These are phyloP conservation scores for Ceyx melanurus DNA, from an alignment of 2,113 vertebrate species.

Conservation along the genomic window DNA sequence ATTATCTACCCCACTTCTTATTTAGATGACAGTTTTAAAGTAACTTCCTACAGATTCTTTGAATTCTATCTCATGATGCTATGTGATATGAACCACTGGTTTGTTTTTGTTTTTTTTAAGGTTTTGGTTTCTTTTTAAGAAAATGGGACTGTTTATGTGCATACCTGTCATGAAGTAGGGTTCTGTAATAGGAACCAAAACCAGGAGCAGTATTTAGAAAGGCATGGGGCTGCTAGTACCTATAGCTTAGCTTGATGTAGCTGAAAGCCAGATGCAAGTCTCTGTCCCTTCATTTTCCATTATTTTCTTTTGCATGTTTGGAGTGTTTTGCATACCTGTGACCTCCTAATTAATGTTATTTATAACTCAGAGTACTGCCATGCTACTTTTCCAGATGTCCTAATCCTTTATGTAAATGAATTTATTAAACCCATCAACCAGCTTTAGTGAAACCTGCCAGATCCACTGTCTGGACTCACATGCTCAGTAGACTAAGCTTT, in stretches of 20 bases:
- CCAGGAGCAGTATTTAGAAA: neutral
- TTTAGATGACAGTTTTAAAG: neutral
- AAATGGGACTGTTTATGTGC: neutral
- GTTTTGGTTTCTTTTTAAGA: neutral
- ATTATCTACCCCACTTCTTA: neutral
- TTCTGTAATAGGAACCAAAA: neutral
- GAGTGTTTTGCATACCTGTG: constrained; percentile 72
- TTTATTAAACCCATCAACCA: constrained; percentile 75
- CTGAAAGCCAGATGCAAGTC: neutral
- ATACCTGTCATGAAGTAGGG: neutral
- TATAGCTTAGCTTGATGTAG: constrained; percentile 13
- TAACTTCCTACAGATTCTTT: neutral
- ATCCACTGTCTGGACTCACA: constrained; percentile 69
- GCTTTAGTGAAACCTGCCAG: constrained; percentile 70
- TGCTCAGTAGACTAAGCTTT: constrained; percentile 65
- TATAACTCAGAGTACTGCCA: constrained; percentile 75
- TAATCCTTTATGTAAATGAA: constrained; percentile 80
- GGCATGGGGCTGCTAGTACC: neutral
- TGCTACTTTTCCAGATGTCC: constrained; percentile 77
- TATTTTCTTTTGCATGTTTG: neutral
- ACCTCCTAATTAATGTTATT: constrained; percentile 74
- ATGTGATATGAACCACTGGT: neutral
- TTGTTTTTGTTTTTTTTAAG: neutral
- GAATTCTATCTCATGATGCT: neutral
- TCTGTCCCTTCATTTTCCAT: constrained; percentile 3